These are phyloP conservation scores for Proteles cristata DNA, from an alignment of 2,113 vertebrate genomes.

Conservation along the genomic window DNA sequence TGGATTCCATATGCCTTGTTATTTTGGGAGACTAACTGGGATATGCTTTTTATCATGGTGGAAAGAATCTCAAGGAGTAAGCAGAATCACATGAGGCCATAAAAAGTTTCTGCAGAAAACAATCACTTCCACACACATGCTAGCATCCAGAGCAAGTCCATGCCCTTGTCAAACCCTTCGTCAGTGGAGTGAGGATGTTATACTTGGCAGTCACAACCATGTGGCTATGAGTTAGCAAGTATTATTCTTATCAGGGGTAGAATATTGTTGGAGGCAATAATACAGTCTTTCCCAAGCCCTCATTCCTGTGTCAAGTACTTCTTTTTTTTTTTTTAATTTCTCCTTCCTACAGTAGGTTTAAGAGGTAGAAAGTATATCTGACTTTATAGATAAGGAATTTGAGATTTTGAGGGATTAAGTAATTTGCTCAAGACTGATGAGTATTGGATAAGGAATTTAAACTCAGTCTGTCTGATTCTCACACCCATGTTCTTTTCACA, in stretches of 20 bases:
- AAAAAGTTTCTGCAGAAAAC: not conserved
- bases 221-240: not conserved
- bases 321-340: not conserved
- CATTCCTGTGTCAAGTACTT: not conserved
- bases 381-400: not conserved
- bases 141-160: not conserved
- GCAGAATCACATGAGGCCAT: not conserved
- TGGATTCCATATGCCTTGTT: not conserved
- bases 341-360: not conserved
- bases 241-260: not conserved
- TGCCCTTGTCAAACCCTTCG: not conserved
- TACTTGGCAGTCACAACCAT: not conserved
- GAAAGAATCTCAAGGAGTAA: not conserved
- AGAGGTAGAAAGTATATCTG: not conserved
- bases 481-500: not conserved
- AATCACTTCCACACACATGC: not conserved
- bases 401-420: slow-evolving; percentile 10
- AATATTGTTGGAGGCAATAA: not conserved
- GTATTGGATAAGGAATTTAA: not conserved
- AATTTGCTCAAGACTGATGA: not conserved
- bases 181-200: not conserved
- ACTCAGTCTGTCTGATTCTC: not conserved
- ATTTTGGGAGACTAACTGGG: not conserved
- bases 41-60: not conserved
- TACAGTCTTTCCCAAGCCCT: not conserved